Percentiles rank a stretch among this genome's conserved stretches.
These are phyloP conservation scores for Platichthys flesus DNA, from an alignment of 2,113 vertebrate species.

Conservation along the genomic window DNA sequence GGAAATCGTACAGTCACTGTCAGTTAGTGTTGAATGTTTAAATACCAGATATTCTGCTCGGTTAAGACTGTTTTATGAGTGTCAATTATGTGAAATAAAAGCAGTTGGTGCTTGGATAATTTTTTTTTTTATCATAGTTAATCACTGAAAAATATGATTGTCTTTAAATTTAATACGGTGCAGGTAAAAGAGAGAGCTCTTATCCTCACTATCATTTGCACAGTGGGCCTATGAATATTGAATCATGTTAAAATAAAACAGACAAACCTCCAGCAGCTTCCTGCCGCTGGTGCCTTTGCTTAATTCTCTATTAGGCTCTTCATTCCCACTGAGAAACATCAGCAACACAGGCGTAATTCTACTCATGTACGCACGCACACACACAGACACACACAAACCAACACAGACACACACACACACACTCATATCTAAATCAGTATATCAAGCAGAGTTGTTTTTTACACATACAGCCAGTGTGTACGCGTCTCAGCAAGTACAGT, in stretches of 20 bases:
- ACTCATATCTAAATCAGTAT: too few relatives aligned
- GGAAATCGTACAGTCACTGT: constrained; percentile 23
- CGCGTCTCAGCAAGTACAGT: not conserved
- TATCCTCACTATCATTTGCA: constrained; percentile 32
- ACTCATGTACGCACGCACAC: too few relatives aligned
- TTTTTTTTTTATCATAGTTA: too few relatives aligned
- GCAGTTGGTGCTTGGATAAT: not conserved
- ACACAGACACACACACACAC: too few relatives aligned
- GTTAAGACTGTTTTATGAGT: not conserved
- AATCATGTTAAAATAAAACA: constrained; percentile 53
- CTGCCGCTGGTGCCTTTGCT: constrained; percentile 39
- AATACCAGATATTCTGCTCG: constrained; percentile 1
- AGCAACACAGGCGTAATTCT: not conserved
- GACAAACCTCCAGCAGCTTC: constrained; percentile 31
- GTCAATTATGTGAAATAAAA: not conserved
- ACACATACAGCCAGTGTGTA: constrained; percentile 11
- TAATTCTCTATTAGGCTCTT: constrained; percentile 36
- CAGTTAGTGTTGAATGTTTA: constrained; percentile 4
- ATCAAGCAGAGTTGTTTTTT: constrained; percentile 21
- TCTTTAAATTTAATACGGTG: not conserved
- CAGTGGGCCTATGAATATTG: constrained; percentile 47
- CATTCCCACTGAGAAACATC: constrained; percentile 27
- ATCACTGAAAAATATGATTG: not conserved
- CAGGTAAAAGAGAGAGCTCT: constrained; percentile 8
- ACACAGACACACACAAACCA: too few relatives aligned